These are phyloP conservation scores for Myiotriccus ornatus DNA, from an alignment of 2,797 vertebrate species.

Conservation along the genomic window DNA sequence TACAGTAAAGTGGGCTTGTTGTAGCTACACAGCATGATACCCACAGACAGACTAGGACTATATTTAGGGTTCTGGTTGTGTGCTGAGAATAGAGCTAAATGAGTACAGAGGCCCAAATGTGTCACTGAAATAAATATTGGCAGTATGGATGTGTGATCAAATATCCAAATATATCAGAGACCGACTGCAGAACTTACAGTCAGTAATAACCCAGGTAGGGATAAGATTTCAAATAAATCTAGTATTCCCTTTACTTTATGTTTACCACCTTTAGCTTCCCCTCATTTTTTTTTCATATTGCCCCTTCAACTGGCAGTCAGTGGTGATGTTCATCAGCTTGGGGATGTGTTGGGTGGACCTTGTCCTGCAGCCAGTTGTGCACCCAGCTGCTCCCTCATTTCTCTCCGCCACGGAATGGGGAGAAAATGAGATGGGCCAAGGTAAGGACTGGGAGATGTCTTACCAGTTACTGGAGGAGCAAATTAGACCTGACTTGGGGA, in stretches of 20 bases:
- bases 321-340: background rate
- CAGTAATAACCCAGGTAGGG: background rate
- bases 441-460: background rate
- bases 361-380: background rate
- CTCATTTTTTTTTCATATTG: background rate
- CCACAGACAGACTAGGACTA: constrained; percentile 56
- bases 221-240: background rate
- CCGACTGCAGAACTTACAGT: constrained; percentile 25
- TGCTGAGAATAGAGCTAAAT: constrained; percentile 48
- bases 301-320: background rate
- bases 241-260: background rate
- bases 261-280: background rate
- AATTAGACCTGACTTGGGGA: background rate
- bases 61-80: constrained; percentile 56
- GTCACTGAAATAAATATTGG: constrained; percentile 59
- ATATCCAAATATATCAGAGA: constrained; percentile 36
- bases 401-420: background rate
- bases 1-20: constrained; percentile 4
- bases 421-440: background rate
- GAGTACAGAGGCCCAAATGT: constrained; percentile 11
- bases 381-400: background rate
- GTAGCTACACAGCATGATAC: constrained; percentile 45
- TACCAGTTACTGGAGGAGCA: background rate
- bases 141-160: constrained; percentile 54
- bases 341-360: background rate